These are phyloP conservation scores for Timema podura DNA, from an alignment of 2,888 invertebrate genomes.

Conservation along the genomic window DNA sequence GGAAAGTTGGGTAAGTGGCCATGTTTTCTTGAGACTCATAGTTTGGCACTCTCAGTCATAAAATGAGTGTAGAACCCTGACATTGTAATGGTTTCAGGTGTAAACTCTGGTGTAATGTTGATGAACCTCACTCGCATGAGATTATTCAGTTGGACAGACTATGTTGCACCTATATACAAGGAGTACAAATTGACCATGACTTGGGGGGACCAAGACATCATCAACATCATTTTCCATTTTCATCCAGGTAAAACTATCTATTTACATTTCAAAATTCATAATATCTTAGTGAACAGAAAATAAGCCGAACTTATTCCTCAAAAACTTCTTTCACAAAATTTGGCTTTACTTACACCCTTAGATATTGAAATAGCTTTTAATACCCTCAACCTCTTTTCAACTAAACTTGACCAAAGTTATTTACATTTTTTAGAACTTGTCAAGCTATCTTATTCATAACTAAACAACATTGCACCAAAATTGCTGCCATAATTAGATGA, in stretches of 20 bases:
- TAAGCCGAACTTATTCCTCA: too few relatives aligned
- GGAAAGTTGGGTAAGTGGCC: slow-evolving; percentile 64
- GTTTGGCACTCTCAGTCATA: background rate
- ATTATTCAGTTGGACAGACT: slow-evolving; percentile 76
- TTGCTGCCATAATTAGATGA: too few relatives aligned
- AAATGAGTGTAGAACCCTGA: background rate
- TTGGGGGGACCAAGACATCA: slow-evolving; percentile 97
- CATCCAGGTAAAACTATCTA: slow-evolving; percentile 57
- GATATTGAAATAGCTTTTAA: too few relatives aligned
- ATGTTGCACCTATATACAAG: slow-evolving; percentile 77
- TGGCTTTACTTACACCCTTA: too few relatives aligned
- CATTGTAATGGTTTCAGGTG: slow-evolving; percentile 54
- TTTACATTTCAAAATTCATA: background rate
- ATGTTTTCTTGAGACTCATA: slow-evolving; percentile 4
- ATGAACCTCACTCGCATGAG: slow-evolving; percentile 95
- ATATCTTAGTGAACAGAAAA: background rate
- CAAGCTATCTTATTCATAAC: too few relatives aligned
- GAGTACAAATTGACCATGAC: slow-evolving; percentile 82
- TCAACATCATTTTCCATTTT: slow-evolving; percentile 85
- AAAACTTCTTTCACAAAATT: too few relatives aligned
- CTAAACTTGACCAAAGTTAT: too few relatives aligned
- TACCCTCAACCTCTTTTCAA: too few relatives aligned
- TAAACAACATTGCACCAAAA: too few relatives aligned
- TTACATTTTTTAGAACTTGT: too few relatives aligned
- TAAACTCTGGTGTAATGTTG: slow-evolving; percentile 96